phyloP scores from a whole-genome alignment of 2,888 invertebrate genomes.

The Malachius bipustulatus region DNA sequence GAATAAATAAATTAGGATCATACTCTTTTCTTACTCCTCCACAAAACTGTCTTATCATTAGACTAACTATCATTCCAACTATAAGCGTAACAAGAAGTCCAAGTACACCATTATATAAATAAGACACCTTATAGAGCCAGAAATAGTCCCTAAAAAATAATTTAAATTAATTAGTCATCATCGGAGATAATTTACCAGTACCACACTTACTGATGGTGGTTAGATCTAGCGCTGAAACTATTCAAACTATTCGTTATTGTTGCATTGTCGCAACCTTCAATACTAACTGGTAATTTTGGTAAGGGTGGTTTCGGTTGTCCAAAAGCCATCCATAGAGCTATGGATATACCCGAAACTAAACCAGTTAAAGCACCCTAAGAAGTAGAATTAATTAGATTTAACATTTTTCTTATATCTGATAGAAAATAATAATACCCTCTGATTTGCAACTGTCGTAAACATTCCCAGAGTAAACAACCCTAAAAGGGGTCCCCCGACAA shows the following conservation, averaged over 20 bases:
- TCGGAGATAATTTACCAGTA: no score
- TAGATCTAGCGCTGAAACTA: no score
- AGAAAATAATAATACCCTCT: conserved; percentile 48
- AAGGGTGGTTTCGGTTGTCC: conserved; percentile 61
- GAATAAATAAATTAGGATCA: conserved; percentile 48
- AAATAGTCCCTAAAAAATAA: conserved; percentile 41
- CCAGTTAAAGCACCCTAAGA: conserved; percentile 59
- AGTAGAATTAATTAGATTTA: background rate
- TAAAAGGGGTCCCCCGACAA: conserved; percentile 77
- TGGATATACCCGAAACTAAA: conserved; percentile 48
- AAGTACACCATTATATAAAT: conserved; percentile 56
- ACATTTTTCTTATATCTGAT: no score
- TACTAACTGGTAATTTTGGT: conserved; percentile 44
- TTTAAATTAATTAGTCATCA: no score
- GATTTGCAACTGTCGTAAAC: conserved; percentile 61
- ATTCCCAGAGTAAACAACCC: conserved; percentile 80
- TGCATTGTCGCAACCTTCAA: conserved; percentile 41
- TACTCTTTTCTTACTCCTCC: conserved; percentile 27
- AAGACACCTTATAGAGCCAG: conserved; percentile 60
- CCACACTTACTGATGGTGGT: no score
- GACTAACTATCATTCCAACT: conserved; percentile 42
- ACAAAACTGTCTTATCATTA: conserved; percentile 31
- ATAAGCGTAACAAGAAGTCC: conserved; percentile 41
- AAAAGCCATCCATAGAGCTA: conserved; percentile 76
- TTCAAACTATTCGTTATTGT: no score